Base-by-base conservation (phyloP, 2,113 vertebrate species). In the Pteropus alecto region DNA sequence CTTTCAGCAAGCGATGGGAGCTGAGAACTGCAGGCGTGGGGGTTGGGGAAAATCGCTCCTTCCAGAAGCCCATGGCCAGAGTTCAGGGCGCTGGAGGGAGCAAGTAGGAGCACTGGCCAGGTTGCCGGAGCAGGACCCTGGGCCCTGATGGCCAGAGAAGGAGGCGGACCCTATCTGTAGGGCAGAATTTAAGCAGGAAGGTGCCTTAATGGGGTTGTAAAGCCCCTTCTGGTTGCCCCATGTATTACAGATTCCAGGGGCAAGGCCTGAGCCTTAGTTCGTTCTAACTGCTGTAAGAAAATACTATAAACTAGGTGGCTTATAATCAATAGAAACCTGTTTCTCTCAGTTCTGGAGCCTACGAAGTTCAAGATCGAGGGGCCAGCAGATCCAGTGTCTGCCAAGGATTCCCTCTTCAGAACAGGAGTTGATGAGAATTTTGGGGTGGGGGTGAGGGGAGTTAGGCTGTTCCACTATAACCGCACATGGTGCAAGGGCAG, bases 161-260 rank as follows among this genome's bases (percentile, higher is more conserved):
- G n/a, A 16, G 51, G 14, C 0, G 7, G 33, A n/a, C 26, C 46
- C 24, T 48, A 22, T n/a, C 61, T 60, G 58, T 15, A 46, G 30
- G n/a, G 21, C 12, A 8, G 78, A 22, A 24, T 74, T 54, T 54
- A 26, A 28, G n/a, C 26, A 82, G 24, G 41, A 4, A 51, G 51
- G 10, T 5, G 56, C 21, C 28, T 0, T 2, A n/a, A 0, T 26
- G 46, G 11, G 12, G 48, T 11, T 26, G 21, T 35, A 9, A 43
- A 65, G 33, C 19, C 60, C 51, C 35, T 10, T 24, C 26, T n/a
- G 56, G 38, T 18, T 87, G 54, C 35, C 38, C 16, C 1, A 0
- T 2, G 19, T 14, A 2, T 43, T 51, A 21, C 3, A 28, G 54
- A 19, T 28, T 1, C 6, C 5, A 22, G 48, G 30, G n/a, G 4